Evolutionary conservation across 2,888 invertebrate genomes (phyloP).

Genomic region (Hydropsyche betteni): DNA sequence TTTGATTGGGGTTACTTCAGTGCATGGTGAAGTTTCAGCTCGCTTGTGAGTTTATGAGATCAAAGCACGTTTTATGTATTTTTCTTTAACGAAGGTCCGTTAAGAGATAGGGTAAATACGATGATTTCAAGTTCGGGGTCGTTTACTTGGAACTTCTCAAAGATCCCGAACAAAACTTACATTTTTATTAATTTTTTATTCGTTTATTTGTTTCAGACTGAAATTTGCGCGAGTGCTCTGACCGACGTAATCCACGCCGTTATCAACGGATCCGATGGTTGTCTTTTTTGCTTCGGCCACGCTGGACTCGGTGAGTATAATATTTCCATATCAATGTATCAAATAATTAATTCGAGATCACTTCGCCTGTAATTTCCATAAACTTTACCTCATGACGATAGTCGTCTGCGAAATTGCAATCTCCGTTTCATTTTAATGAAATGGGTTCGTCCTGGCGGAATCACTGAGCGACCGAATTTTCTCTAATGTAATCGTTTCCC

Average conservation of each 20-base stretch:
- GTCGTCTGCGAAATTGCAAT: conserved; percentile 27
- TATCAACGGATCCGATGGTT: conserved; percentile 92
- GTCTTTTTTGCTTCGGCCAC: conserved; percentile 89
- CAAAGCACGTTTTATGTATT: conserved; percentile 12
- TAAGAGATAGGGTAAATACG: not conserved
- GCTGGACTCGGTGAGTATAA: conserved; percentile 79
- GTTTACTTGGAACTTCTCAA: not conserved
- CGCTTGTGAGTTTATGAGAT: conserved; percentile 11
- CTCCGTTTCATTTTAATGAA: conserved; percentile 34
- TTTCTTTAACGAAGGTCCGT: conserved; percentile 11
- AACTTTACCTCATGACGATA: conserved; percentile 8
- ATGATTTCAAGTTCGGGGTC: conserved; percentile 6
- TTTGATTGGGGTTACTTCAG: no score
- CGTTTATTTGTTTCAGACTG: conserved; percentile 74
- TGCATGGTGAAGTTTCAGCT: not conserved
- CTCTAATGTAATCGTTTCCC: conserved; percentile 50
- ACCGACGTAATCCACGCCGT: conserved; percentile 96
- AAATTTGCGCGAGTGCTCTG: conserved; percentile 89
- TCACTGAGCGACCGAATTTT: conserved; percentile 40
- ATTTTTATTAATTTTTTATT: conserved; percentile 12
- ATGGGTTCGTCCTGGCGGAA: conserved; percentile 30
- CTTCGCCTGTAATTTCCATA: not conserved
- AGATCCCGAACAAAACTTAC: not conserved
- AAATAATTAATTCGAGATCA: not conserved
- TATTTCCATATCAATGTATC: no score